phyloP scores from a whole-genome alignment of 2,888 invertebrate species.

The Nemurella pictetii region DNA sequence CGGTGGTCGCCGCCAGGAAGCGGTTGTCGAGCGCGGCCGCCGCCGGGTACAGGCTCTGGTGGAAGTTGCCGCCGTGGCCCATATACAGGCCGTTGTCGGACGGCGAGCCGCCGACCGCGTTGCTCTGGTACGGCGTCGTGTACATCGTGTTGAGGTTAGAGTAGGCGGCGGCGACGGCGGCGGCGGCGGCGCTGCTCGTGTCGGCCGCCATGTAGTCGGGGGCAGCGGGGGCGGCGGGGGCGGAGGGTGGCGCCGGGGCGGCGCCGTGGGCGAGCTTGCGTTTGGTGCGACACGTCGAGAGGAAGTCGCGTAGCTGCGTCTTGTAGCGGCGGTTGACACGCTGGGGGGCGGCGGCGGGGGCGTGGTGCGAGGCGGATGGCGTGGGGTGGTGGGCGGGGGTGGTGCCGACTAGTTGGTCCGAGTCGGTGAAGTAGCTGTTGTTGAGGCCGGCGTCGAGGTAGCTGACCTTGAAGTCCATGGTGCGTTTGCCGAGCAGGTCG shows the following conservation, averaged over 20 bases:
- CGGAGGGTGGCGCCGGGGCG: conserved; percentile 44
- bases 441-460: conserved; percentile 93
- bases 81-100: conserved; percentile 62
- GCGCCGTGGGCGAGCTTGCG: conserved; percentile 59
- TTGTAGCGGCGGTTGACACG: conserved; percentile 89
- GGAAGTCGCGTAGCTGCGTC: conserved; percentile 88
- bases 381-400: conserved; percentile 42
- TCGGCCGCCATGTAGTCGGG: conserved; percentile 46
- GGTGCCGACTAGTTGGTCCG: conserved; percentile 54
- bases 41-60: conserved; percentile 61
- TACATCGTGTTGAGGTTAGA: conserved; percentile 62
- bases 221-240: conserved; percentile 39
- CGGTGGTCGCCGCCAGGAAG: conserved; percentile 75
- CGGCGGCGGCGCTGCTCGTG: conserved; percentile 48
- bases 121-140: conserved; percentile 74
- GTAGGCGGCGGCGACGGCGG: conserved; percentile 61
- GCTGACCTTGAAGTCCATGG: conserved; percentile 98
- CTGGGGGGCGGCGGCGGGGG: conserved; percentile 61
- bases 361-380: conserved; percentile 45
- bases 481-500: conserved; percentile 94
- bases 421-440: conserved; percentile 86
- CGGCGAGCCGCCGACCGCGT: conserved; percentile 65
- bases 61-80: conserved; percentile 68
- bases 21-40: conserved; percentile 64
- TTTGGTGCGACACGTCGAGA: conserved; percentile 88